Conservation (phyloP, 2,113 vertebrate species). For the Xenus cinereus region DNA sequence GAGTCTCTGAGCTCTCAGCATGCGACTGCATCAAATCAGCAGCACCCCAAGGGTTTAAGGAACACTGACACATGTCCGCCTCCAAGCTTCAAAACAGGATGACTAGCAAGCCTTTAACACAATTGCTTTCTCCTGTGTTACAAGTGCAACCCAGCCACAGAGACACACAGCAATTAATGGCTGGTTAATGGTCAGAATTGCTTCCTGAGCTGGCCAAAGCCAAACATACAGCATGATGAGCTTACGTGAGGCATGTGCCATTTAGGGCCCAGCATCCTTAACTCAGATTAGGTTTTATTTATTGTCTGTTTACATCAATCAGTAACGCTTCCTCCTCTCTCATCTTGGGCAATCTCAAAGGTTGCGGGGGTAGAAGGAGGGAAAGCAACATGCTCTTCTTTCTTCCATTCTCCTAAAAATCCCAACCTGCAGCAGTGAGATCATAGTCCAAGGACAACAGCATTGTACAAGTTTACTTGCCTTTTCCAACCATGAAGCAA, state of each 20-base stretch:
- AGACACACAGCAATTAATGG: neutral
- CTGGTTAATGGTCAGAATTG: neutral
- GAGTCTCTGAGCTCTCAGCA: neutral
- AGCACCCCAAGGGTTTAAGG: neutral
- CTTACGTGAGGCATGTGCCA: neutral
- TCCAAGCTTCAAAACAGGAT: neutral
- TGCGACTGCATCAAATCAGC: neutral
- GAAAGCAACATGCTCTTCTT: neutral
- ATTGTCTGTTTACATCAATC: neutral
- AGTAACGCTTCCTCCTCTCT: neutral
- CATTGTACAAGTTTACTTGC: neutral
- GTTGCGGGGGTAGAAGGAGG: rapidly evolving
- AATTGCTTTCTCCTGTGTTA: neutral
- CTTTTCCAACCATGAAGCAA: neutral
- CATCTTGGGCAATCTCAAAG: neutral
- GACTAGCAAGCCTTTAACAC: neutral
- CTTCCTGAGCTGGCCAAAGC: neutral
- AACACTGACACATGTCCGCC: neutral
- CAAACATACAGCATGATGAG: neutral
- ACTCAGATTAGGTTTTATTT: neutral
- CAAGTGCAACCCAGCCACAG: neutral
- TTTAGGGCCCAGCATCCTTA: neutral
- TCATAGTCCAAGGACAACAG: neutral
- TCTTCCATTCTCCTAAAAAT: neutral
- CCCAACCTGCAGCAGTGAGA: neutral